Conservation (phyloP, 2,888 invertebrate species). For the Margaritifera margaritifera region DNA sequence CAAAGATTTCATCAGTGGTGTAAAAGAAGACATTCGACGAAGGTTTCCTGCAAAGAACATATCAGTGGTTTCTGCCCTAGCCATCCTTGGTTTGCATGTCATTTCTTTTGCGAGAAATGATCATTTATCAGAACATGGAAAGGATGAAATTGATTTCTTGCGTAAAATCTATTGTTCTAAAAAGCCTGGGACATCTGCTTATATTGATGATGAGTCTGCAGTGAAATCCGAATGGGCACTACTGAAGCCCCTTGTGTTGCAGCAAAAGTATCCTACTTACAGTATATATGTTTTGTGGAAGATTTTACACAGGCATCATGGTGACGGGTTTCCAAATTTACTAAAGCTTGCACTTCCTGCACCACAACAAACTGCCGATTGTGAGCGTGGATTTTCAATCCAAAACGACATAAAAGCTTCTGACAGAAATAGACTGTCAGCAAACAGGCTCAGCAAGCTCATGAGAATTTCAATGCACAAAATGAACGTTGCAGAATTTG, state of each 20-base stretch:
- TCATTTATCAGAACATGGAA: slow-evolving; percentile 8
- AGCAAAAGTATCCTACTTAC: slow-evolving; percentile 7
- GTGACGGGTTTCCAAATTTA: too few species aligned
- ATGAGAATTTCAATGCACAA: too few species aligned
- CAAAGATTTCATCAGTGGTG: not conserved
- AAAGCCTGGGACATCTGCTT: too few species aligned
- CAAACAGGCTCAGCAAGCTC: too few species aligned
- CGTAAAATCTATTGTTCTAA: not conserved
- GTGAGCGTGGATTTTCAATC: too few species aligned
- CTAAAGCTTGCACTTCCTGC: too few species aligned
- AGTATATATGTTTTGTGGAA: not conserved
- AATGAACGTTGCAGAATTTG: too few species aligned
- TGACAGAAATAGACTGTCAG: too few species aligned
- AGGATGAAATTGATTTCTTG: slow-evolving; percentile 3
- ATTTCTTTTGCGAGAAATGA: slow-evolving; percentile 4
- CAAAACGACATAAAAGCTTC: too few species aligned
- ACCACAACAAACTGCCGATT: too few species aligned
- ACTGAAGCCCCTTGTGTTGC: slow-evolving; percentile 4
- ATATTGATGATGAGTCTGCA: not conserved
- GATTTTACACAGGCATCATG: not conserved
- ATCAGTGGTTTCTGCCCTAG: not conserved
- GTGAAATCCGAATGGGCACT: not conserved
- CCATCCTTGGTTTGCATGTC: not conserved
- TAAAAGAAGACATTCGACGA: not conserved
- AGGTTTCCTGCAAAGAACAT: too few species aligned